These are phyloP conservation scores for Meghimatium bilineatum DNA, from an alignment of 2,888 invertebrate species.

Conservation along the genomic window DNA sequence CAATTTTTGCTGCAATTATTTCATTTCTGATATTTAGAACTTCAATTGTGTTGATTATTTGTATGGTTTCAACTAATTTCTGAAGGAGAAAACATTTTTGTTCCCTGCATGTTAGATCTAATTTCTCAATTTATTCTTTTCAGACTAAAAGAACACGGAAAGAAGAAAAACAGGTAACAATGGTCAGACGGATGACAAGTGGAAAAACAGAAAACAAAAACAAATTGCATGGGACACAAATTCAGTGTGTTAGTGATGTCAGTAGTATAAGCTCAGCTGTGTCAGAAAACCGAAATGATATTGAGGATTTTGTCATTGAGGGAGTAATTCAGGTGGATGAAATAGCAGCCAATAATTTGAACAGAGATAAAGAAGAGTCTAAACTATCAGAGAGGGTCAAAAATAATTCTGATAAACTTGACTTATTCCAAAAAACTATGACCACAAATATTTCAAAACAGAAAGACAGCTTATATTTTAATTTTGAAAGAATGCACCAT, in stretches of 20 bases:
- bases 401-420: neutral
- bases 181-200: neutral
- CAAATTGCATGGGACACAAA: neutral
- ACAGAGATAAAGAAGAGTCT: neutral
- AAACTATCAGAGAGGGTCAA: neutral
- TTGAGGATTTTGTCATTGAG: neutral
- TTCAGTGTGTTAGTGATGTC: neutral
- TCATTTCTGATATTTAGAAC: no score
- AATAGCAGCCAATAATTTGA: no score
- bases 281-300: neutral
- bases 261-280: neutral
- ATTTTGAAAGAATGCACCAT: neutral
- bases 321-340: neutral
- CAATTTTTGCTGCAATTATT: no score
- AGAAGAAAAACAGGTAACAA: neutral
- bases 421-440: neutral
- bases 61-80: no score
- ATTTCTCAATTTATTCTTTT: neutral
- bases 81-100: no score
- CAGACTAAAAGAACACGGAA: constrained; percentile 1
- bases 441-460: neutral
- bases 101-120: no score
- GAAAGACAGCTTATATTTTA: neutral
- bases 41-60: no score
- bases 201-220: neutral